phyloP scores from a whole-genome alignment of 2,797 vertebrate genomes.

The Leptoclinus maculatus region DNA sequence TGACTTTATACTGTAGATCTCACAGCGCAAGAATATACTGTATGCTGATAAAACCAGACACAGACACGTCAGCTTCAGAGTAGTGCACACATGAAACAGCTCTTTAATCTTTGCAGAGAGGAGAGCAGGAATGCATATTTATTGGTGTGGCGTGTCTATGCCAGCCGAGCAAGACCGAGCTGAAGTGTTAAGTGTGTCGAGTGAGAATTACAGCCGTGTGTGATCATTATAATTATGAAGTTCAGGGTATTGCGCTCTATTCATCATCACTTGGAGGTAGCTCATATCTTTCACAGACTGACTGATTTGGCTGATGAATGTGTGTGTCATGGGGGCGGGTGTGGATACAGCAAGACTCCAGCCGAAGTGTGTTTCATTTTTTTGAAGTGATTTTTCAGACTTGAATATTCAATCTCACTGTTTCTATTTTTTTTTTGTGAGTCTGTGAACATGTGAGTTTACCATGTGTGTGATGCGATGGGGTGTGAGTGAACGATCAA shows the following conservation, averaged over 20 bases:
- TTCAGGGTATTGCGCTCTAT: slow-evolving; percentile 55
- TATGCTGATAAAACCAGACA: slow-evolving; percentile 55
- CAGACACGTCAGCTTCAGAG: slow-evolving; percentile 49
- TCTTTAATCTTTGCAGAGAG: slow-evolving; percentile 67
- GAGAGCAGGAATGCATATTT: slow-evolving; percentile 77
- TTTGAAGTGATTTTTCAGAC: slow-evolving; percentile 25
- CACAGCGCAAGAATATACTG: slow-evolving; percentile 12
- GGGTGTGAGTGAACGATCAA: slow-evolving; percentile 3
- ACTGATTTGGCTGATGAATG: slow-evolving; percentile 55
- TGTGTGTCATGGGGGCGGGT: slow-evolving; percentile 37
- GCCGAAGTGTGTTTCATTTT: slow-evolving; percentile 9
- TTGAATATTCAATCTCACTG: slow-evolving; percentile 20
- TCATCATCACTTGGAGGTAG: slow-evolving; percentile 66
- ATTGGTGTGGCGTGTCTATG: slow-evolving; percentile 73
- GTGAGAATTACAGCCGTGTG: slow-evolving; percentile 72
- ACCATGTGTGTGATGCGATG: slow-evolving; percentile 17
- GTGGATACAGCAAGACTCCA: slow-evolving; percentile 1
- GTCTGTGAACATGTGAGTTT: slow-evolving; percentile 13
- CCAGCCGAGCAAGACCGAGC: slow-evolving; percentile 63
- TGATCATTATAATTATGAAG: slow-evolving; percentile 78
- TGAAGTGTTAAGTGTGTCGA: slow-evolving; percentile 68
- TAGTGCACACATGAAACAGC: slow-evolving; percentile 42
- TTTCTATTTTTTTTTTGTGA: slow-evolving; percentile 8
- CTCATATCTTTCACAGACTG: slow-evolving; percentile 48
- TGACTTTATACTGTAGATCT: background rate